Conservation (phyloP, 2,888 invertebrate genomes). For the Parascotia fuliginaria region DNA sequence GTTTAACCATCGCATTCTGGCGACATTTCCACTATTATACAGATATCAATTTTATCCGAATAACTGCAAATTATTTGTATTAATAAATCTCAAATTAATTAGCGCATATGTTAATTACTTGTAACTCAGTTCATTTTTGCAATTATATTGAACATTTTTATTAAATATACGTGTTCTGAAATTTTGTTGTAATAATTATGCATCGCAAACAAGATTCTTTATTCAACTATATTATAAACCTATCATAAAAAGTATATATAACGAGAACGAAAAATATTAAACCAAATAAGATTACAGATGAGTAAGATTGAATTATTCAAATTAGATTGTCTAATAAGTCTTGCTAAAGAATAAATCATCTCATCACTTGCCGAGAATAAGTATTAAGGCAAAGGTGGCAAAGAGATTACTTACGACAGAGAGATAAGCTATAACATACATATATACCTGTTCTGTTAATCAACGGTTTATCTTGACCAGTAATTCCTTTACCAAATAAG, state of each 20-base stretch:
- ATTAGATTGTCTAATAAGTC: neutral
- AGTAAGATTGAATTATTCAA: neutral
- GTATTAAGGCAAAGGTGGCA: no score
- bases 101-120: slow-evolving; percentile 58
- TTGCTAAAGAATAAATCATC: neutral
- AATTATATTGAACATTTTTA: slow-evolving; percentile 39
- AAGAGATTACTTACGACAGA: neutral
- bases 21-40: no score
- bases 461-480: no score
- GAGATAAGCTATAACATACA: no score
- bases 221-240: neutral
- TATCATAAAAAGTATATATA: neutral
- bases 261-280: no score
- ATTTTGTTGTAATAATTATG: slow-evolving; percentile 7
- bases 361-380: neutral
- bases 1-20: no score
- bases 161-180: slow-evolving; percentile 19
- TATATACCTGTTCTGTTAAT: no score
- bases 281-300: neutral
- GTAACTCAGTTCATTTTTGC: slow-evolving; percentile 53
- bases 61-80: slow-evolving; percentile 55
- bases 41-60: slow-evolving; percentile 50
- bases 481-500: no score
- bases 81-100: slow-evolving; percentile 63
- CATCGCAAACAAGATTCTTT: slow-evolving; percentile 1